These are phyloP conservation scores for Harlomillsia oculata DNA, from an alignment of 1,140 invertebrate species.

Conservation along the genomic window DNA sequence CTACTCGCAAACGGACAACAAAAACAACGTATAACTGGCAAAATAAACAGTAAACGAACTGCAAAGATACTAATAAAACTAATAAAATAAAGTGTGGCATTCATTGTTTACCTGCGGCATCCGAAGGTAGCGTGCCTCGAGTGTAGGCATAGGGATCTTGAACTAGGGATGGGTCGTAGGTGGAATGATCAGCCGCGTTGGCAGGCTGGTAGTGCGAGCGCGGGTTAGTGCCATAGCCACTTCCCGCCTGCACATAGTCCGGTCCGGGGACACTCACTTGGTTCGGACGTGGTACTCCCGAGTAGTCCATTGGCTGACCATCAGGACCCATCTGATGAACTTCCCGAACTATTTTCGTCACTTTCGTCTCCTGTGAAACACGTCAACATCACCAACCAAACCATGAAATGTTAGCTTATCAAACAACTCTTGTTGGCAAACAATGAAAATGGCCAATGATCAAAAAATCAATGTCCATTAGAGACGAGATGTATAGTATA, in stretches of 20 bases:
- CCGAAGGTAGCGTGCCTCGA: slow-evolving; percentile 27
- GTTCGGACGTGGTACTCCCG: slow-evolving; percentile 30
- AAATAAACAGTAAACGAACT: too few species aligned
- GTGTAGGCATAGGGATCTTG: slow-evolving; percentile 33
- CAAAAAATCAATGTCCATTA: too few species aligned
- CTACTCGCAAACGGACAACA: not conserved
- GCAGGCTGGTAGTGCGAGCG: slow-evolving; percentile 21
- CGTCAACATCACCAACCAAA: slow-evolving; percentile 8
- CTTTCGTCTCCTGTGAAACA: slow-evolving; percentile 25
- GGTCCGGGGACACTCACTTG: slow-evolving; percentile 36
- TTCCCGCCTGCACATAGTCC: slow-evolving; percentile 30
- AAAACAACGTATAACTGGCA: not conserved
- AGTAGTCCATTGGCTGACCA: slow-evolving; percentile 44
- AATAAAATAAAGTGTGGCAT: not conserved
- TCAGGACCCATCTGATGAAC: slow-evolving; percentile 54
- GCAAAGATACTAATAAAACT: not conserved
- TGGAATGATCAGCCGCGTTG: slow-evolving; percentile 17
- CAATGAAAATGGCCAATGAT: not conserved
- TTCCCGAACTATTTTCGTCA: slow-evolving; percentile 51
- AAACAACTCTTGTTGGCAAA: not conserved
- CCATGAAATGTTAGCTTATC: too few species aligned
- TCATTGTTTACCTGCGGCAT: slow-evolving; percentile 25
- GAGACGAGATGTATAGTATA: too few species aligned
- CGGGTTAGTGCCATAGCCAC: slow-evolving; percentile 32
- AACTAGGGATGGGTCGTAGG: slow-evolving; percentile 27